Conservation (phyloP, 2,113 vertebrate species). For the Toxostoma redivivum region DNA sequence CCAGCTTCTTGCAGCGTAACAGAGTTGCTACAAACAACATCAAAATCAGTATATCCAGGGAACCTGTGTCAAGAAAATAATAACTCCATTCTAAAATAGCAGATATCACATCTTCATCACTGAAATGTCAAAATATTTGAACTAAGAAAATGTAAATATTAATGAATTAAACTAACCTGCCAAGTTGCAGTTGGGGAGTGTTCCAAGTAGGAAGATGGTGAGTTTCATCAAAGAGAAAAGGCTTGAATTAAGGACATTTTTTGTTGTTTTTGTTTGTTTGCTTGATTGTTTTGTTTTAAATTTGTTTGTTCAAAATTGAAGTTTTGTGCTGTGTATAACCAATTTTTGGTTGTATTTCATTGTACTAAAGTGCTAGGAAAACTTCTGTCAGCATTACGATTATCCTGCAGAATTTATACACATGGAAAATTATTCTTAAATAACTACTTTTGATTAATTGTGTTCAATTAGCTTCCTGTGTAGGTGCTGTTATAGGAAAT, state of each 20-base stretch:
- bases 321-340: neutral
- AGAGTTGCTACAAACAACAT: neutral
- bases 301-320: neutral
- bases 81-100: neutral
- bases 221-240: neutral
- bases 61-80: neutral
- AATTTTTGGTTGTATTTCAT: neutral
- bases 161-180: neutral
- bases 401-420: neutral
- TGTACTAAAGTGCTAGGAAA: neutral
- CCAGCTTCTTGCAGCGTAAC: neutral
- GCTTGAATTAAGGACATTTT: neutral
- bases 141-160: slow-evolving; percentile 37
- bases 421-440: neutral
- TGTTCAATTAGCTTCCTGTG: neutral
- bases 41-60: neutral
- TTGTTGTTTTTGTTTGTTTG: neutral
- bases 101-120: neutral
- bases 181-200: neutral
- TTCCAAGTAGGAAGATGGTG: neutral
- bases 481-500: neutral
- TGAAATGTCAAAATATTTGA: slow-evolving; percentile 58
- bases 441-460: neutral
- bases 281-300: neutral
- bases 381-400: neutral